Base-by-base conservation (phyloP, 2,113 vertebrate species). In the Ciconia maguari region DNA sequence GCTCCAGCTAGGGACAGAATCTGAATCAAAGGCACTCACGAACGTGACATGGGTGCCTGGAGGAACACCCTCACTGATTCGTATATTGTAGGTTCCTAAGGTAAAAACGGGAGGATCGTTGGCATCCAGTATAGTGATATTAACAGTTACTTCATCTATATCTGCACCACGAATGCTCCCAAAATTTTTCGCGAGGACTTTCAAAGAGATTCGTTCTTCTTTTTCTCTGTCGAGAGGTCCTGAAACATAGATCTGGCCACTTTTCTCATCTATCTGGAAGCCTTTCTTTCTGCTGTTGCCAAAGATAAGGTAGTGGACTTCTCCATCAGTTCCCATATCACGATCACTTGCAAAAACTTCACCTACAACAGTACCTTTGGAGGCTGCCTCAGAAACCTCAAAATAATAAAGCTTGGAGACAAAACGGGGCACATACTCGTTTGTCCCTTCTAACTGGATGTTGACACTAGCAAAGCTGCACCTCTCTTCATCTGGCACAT, bases 311-410 rank as follows among this genome's bases (percentile, higher is more conserved):
- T 99, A 99, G 87, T 99, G 98, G 36, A 99, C 99, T 88, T 99
- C 98, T 88, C 99, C 99, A 65, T 99, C 99, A 8, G 98, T 90
- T 85, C 99, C 99, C 96, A 99, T 98, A 92, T 99, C 99, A 58
- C 99, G 98, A 97, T 99, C 99, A n/a, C 99, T 99, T 97, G 99
- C 99, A 88, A 99, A 99, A 74, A 99, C 99, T 97, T 99, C 99
- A 32, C 99, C 99, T 30, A 99, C 97, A 78, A 99, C 71, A 34
- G 99, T 99, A 66, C 99, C 99, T 97, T 97, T 98, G 88, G 98
- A 94, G 61, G 99, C 99, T 36, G 99, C 99, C 98, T 99, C 99
- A 72, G 99, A 99, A 91, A 99, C 97, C 93, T 99, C 99, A 97
- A 99, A 99, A 97, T 99, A 99, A 97, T 99, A 99, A 91, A 99